Evolutionary conservation across 2,797 vertebrate genomes (phyloP), one percentile per base, ranked within the genome.

Genomic region (Gouania willdenowi): DNA sequence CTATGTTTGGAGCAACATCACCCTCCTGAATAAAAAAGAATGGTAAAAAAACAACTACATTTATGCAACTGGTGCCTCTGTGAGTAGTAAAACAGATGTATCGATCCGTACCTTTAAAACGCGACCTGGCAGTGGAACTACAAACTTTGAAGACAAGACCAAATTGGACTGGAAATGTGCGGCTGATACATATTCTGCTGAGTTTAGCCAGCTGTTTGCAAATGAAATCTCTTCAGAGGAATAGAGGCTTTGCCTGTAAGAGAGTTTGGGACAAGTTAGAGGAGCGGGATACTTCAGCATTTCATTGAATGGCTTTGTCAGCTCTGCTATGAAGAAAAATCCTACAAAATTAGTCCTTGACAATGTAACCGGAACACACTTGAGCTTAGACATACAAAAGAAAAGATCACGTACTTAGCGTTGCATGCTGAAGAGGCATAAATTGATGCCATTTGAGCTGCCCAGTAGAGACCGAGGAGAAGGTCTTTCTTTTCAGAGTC

Each of bases 401-500:
- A 19, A 20, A 19, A 20, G 6, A 4, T 20, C 6, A 5, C 8
- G 5, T 30, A 30, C 28, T 15, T 30, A 41, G 37, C 3, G 0
- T 13, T 41, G 52, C 67, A 79, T 3, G 17, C 38, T 34, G 53
- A 43, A 24, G 72, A 9, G 0, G 75, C 49, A 0, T 43, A 2
- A n/a, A 82, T 58, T 41, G 88, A 83, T 28, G 27, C 2, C 1
- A 52, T 35, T 0, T 92, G 89, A 0, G 89, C 92, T 0, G 0
- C 49, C 94, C 94, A 95, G 70, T 89, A 70, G 26, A 86, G 41
- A 1, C 51, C 28, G 2, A 93, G 65, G 3, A 92, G 60, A 6
- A 68, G 14, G 3, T 92, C 88, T 65, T 86, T 59, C 59, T 87
- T 83, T 57, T 75, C 65, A 6, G 37, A 37, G 0, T 82, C 78